Conservation (phyloP, 2,113 vertebrate genomes). For the Kryptolebias marmoratus region DNA sequence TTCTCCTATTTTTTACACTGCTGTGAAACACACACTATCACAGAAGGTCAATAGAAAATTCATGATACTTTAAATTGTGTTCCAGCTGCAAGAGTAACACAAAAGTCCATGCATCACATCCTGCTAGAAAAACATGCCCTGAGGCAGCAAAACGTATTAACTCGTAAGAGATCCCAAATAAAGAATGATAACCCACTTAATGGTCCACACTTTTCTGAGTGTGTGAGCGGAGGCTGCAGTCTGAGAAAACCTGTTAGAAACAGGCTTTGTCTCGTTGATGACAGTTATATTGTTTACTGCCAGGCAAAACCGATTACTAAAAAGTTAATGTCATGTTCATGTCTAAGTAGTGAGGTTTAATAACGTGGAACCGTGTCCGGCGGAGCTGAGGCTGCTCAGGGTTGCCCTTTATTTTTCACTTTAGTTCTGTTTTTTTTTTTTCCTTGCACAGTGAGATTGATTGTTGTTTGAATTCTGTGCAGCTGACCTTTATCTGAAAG, state of each 20-base stretch:
- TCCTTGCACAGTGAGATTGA: slow-evolving; percentile 20
- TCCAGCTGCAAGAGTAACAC: slow-evolving; percentile 40
- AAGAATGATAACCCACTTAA: slow-evolving; percentile 61
- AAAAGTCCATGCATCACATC: slow-evolving; percentile 55
- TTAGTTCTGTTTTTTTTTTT: not conserved
- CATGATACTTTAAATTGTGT: slow-evolving; percentile 54
- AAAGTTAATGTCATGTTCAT: slow-evolving; percentile 41
- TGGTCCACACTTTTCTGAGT: slow-evolving; percentile 21
- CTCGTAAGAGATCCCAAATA: slow-evolving; percentile 52
- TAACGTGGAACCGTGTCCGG: slow-evolving; percentile 25
- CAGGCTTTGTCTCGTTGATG: slow-evolving; percentile 40
- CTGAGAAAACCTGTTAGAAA: slow-evolving; percentile 17
- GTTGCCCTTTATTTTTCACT: slow-evolving; percentile 29
- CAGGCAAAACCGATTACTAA: slow-evolving; percentile 35
- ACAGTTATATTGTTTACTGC: slow-evolving; percentile 48
- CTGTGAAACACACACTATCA: slow-evolving; percentile 40
- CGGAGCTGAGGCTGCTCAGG: slow-evolving; percentile 11
- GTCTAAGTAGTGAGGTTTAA: slow-evolving; percentile 35
- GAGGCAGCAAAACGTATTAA: slow-evolving; percentile 56
- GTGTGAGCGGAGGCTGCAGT: slow-evolving; percentile 16
- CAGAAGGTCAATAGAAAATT: slow-evolving; percentile 65
- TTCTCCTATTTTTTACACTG: slow-evolving; percentile 38
- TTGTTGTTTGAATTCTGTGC: slow-evolving; percentile 25
- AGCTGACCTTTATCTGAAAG: slow-evolving; percentile 23
- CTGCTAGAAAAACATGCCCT: slow-evolving; percentile 36